These are phyloP conservation scores for Hypercompe scribonia DNA, from an alignment of 2,888 invertebrate genomes.

Conservation along the genomic window DNA sequence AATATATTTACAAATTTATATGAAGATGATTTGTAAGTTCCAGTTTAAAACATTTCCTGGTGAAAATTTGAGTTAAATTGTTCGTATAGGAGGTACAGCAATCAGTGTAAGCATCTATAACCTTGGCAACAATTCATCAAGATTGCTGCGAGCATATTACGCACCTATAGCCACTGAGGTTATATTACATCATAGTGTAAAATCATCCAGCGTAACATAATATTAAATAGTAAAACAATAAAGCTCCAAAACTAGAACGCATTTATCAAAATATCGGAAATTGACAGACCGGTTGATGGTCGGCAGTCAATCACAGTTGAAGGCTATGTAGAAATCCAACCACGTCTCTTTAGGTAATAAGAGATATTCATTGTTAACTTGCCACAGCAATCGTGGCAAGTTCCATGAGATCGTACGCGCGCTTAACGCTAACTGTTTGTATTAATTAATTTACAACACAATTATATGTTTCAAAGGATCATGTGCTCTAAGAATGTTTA, in stretches of 20 bases:
- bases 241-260: slow-evolving; percentile 20
- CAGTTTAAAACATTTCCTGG: slow-evolving; percentile 10
- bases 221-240: slow-evolving; percentile 29
- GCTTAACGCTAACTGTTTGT: slow-evolving; percentile 25
- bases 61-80: slow-evolving; percentile 25
- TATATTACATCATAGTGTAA: slow-evolving; percentile 65
- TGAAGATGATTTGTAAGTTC: slow-evolving; percentile 18
- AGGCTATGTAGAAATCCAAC: slow-evolving; percentile 55
- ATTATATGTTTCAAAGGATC: slow-evolving; percentile 25
- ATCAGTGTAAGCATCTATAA: slow-evolving; percentile 54
- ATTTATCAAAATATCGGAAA: slow-evolving; percentile 8
- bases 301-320: slow-evolving; percentile 56
- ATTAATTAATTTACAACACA: slow-evolving; percentile 31
- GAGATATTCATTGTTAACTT: slow-evolving; percentile 39
- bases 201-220: slow-evolving; percentile 56
- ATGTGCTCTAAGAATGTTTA: slow-evolving; percentile 29
- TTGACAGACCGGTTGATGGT: slow-evolving; percentile 25
- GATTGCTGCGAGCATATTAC: slow-evolving; percentile 53
- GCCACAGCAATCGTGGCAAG: slow-evolving; percentile 36
- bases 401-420: slow-evolving; percentile 43
- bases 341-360: slow-evolving; percentile 25
- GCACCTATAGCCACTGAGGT: slow-evolving; percentile 53
- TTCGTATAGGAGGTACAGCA: slow-evolving; percentile 33
- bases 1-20: neutral
- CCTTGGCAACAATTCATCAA: slow-evolving; percentile 65